Conservation (phyloP, 2,888 invertebrate genomes). For the Drosophila subsilvestris region DNA sequence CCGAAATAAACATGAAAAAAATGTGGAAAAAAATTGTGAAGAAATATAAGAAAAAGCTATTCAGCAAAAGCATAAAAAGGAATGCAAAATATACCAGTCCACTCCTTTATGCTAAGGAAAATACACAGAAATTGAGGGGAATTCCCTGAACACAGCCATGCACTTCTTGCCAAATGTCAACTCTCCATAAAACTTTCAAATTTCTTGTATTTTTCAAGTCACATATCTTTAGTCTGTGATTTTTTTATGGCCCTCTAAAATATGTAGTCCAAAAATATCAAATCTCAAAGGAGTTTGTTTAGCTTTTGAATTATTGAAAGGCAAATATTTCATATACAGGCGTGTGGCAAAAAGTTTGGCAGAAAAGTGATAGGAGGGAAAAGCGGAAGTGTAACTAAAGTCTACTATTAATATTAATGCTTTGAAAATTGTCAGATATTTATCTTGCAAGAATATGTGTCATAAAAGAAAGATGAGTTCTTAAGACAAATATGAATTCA, state of each 20-base stretch:
- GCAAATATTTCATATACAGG: conserved; percentile 23
- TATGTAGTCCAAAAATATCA: conserved; percentile 37
- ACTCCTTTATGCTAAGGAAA: conserved; percentile 15
- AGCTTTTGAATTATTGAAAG: conserved; percentile 12
- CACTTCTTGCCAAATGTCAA: not conserved
- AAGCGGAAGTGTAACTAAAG: not conserved
- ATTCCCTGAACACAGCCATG: not conserved
- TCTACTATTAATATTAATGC: conserved; percentile 40
- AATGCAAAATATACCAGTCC: conserved; percentile 20
- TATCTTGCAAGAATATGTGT: not conserved
- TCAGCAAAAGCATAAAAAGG: conserved; percentile 28
- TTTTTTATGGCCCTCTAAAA: conserved; percentile 29
- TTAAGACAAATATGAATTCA: conserved; percentile 7
- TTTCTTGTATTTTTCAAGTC: not conserved
- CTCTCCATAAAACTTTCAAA: not conserved
- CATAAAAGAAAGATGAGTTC: not conserved
- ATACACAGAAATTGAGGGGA: not conserved
- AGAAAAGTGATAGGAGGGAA: not conserved
- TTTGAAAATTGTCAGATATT: conserved; percentile 33
- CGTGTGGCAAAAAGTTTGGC: conserved; percentile 13
- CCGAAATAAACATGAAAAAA: conserved; percentile 18
- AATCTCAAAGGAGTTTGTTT: conserved; percentile 31
- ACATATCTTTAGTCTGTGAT: not conserved
- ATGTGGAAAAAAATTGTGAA: conserved; percentile 4
- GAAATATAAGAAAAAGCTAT: conserved; percentile 16